Conservation (phyloP, 2,797 vertebrate genomes). For the Pogoniulus pusillus region DNA sequence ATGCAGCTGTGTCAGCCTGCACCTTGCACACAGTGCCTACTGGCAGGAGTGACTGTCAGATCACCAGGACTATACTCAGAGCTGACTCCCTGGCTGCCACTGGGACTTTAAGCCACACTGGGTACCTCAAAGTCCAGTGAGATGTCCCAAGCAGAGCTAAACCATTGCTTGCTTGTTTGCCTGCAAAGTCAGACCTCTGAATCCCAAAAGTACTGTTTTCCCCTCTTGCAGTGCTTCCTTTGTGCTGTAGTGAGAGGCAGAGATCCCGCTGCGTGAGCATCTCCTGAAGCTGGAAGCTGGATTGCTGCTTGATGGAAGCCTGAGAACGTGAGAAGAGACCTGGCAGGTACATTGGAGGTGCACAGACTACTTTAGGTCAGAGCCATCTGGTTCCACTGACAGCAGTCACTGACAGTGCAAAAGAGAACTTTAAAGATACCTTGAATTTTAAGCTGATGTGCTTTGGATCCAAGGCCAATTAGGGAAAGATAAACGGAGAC, state of each 20-base stretch:
- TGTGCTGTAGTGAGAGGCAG: not conserved
- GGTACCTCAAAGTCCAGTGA: not conserved
- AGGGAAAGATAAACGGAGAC: not conserved
- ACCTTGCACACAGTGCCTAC: accelerated
- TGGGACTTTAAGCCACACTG: not conserved
- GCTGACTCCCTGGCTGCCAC: not conserved
- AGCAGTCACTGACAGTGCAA: not conserved
- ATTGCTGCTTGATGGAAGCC: not conserved
- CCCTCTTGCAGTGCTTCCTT: not conserved
- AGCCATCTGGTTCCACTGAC: accelerated
- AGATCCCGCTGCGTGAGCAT: not conserved
- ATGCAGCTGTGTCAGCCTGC: not conserved
- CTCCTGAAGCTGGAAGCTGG: not conserved
- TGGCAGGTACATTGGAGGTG: not conserved
- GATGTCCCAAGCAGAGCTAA: not conserved
- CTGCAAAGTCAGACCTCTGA: not conserved
- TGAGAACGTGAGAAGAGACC: not conserved
- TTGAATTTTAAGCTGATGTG: not conserved
- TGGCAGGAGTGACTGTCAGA: not conserved
- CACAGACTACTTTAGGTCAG: not conserved
- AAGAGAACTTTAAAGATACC: not conserved
- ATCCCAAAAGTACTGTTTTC: not conserved
- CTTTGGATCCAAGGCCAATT: not conserved
- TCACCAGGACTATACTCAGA: not conserved
- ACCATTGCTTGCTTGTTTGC: not conserved